phyloP scores from a whole-genome alignment of 2,888 invertebrate genomes.

The Orthosia cruda region DNA sequence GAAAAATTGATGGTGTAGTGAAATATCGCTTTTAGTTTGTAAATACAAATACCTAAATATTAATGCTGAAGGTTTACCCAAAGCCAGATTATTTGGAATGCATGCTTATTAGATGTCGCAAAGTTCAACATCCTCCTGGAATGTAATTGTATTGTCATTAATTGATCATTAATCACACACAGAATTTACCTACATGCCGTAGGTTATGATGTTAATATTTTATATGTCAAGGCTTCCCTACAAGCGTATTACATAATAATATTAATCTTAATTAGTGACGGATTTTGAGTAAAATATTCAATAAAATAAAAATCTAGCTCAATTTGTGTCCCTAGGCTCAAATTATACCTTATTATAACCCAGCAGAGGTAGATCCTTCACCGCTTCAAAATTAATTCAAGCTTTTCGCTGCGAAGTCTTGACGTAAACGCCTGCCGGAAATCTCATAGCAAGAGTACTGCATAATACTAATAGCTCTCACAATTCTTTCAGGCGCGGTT shows the following conservation, averaged over 20 bases:
- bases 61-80: conserved; percentile 24
- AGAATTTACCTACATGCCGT: conserved; percentile 41
- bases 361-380: conserved; percentile 6
- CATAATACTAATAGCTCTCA: conserved; percentile 57
- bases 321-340: background rate
- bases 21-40: conserved; percentile 57
- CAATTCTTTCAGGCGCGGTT: conserved; percentile 95
- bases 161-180: conserved; percentile 54
- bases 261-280: conserved; percentile 7
- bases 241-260: conserved; percentile 6
- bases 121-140: conserved; percentile 36
- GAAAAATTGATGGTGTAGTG: conserved; percentile 48
- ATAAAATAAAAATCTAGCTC: background rate
- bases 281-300: conserved; percentile 1
- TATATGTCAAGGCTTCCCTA: conserved; percentile 55
- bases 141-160: conserved; percentile 52
- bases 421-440: conserved; percentile 70
- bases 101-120: conserved; percentile 58
- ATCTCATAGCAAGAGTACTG: conserved; percentile 72
- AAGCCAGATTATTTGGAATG: conserved; percentile 40
- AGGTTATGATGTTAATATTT: conserved; percentile 34
- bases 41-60: conserved; percentile 1
- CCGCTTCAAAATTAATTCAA: conserved; percentile 30
- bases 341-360: conserved; percentile 2
- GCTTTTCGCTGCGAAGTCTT: conserved; percentile 52